Evolutionary conservation across 2,888 invertebrate species (phyloP), one percentile per base, ranked within the genome.

Genomic region (Cataglyphis rosenhaueri): DNA sequence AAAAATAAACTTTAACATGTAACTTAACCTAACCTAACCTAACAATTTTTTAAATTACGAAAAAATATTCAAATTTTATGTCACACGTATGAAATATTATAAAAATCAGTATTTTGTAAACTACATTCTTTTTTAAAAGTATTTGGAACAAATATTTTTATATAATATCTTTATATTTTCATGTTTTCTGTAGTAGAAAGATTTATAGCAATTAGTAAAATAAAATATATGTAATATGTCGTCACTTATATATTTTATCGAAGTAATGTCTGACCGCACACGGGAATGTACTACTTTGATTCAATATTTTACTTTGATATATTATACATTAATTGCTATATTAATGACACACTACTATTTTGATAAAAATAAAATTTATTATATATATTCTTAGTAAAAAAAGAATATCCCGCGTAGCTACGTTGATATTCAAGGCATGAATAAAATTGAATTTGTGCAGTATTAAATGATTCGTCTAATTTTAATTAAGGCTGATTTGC

Each of bases 381-480:
- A 18, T 48, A 6, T 48, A n/a, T 48, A 48, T 8, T 48, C 48
- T 48, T 8, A 48, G 2, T 10, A 10, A 78, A n/a, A 32, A 41
- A 15, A 41, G 18, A 18, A 25, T 12, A 25, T 66, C 15, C n/a
- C 18, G 4, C 18, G 3, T 6, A 29, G 52, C 0, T 35, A 64
- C 10, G 64, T 9, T 9, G 38, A 38, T 35, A 57, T 71, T 71
- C 12, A 71, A 10, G 44, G 32, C 44, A 38, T 6, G 8, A 9
- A 38, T 15, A 44, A 70, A 70, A 18, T 59, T 59, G 70, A 59
- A 70, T 70, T 44, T 70, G 59, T 70, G 59, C 21, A 78, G 32
- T 21, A 70, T 18, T 25, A 15, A 12, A 66, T 32, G 57, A 66
- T 59, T 29, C 21, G n/a, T 70, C 44, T 44, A 70, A 59, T 78